Base-by-base conservation (phyloP, 2,797 vertebrate genomes). In the Ctenopoma kingsleyae region DNA sequence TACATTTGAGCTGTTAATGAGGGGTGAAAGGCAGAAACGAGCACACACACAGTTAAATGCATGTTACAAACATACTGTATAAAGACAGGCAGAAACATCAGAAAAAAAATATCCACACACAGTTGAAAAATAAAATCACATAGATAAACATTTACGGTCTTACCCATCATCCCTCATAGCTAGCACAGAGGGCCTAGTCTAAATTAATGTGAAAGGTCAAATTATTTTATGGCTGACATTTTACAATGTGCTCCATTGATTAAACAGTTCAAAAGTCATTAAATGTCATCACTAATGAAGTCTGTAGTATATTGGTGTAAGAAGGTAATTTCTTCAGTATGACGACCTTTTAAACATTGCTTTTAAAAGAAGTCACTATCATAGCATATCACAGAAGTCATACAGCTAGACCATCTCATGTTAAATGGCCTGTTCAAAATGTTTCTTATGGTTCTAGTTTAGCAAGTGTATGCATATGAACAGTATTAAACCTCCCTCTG, bases 151-250 rank as follows among this genome's bases (percentile, higher is more conserved):
- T 19, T n/a, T 36, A 36, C 10, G 49, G 30, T 50, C 71, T 40
- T 27, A 19, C 22, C 6, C 19, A 30, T 8, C 51, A 52, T 22
- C 36, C 25, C 16, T 61, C 58, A 8, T 32, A 5, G 27, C 4
- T 17, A 49, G 40, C 4, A 0, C 35, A 5, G 10, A 3, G 35
- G 27, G 36, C 54, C 27, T 4, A 12, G 46, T 56, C 62, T 36
- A 67, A 78, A 73, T 80, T n/a, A 65, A 71, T 64, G 59, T 69
- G 47, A 84, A 88, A 91, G 83, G 87, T 82, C 82, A 79, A 49
- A 77, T 71, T 63, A 72, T 80, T 72, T 83, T 73, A 85, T 77
- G 72, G 52, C 40, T 87, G 90, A 88, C 85, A 89, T 90, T 91
- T 90, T 52, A 46, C 51, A 48, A 72, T 1, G 20, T 46, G 56